Evolutionary conservation across 2,113 vertebrate genomes (phyloP).

Genomic region (Chinchilla lanigera): DNA sequence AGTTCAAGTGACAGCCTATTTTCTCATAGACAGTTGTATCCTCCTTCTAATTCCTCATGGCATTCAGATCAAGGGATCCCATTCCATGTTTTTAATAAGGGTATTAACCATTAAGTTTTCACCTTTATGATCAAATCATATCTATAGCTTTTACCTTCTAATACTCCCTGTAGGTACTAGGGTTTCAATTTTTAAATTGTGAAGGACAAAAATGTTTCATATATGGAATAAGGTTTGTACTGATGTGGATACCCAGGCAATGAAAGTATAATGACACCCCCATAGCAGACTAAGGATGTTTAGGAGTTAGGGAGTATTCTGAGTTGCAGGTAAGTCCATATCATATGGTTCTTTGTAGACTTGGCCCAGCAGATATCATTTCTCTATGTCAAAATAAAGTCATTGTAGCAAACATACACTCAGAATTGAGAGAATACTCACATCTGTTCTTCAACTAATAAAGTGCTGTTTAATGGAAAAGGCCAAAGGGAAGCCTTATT

Average conservation of each 20-base stretch:
- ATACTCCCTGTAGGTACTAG: neutral
- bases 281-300: neutral
- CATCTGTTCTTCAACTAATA: neutral
- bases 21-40: neutral
- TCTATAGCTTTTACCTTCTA: neutral
- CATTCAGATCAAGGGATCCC: neutral
- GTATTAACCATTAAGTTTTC: neutral
- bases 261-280: neutral
- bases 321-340: neutral
- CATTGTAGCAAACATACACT: neutral
- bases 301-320: neutral
- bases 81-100: neutral
- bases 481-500: neutral
- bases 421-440: neutral
- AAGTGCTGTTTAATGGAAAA: neutral
- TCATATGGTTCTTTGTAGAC: neutral
- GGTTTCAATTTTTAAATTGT: neutral
- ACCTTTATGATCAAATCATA: neutral
- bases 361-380: neutral
- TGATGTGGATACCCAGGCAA: neutral
- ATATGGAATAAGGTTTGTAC: neutral
- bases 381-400: neutral
- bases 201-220: no score
- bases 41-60: neutral
- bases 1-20: neutral